A percentile compares a stretch with the other conserved stretches of the same genome.
Conservation (phyloP, 2,888 invertebrate genomes). For the Scrobipalpa costella region DNA sequence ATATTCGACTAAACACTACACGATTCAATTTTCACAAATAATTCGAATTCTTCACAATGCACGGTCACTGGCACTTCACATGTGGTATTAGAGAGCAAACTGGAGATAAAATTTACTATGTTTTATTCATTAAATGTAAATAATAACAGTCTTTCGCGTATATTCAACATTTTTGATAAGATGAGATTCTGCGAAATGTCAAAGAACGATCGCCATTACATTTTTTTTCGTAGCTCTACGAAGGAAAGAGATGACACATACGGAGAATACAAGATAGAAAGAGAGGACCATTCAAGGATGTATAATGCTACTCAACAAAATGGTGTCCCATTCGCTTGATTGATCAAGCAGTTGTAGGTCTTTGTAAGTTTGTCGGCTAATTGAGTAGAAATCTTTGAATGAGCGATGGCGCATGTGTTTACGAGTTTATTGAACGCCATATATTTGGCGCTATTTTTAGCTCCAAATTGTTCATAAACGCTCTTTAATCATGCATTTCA, state of each 20-base stretch:
- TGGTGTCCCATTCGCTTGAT: conserved; percentile 32
- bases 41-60: conserved; percentile 30
- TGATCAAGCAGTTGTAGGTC: conserved; percentile 30
- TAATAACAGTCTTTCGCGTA: conserved; percentile 45
- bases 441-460: conserved; percentile 67
- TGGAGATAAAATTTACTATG: conserved; percentile 41
- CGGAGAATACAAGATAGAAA: conserved; percentile 33
- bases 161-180: conserved; percentile 55
- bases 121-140: conserved; percentile 59
- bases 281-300: conserved; percentile 41
- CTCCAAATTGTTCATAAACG: conserved; percentile 31
- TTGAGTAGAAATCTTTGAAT: conserved; percentile 41
- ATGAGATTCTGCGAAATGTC: conserved; percentile 60
- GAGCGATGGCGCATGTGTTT: conserved; percentile 71
- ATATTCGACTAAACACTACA: conserved; percentile 27
- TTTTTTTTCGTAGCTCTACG: conserved; percentile 49
- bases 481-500: no score
- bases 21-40: conserved; percentile 26
- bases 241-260: conserved; percentile 43
- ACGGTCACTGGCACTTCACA: conserved; percentile 33
- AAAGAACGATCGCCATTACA: conserved; percentile 66
- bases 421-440: conserved; percentile 70
- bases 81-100: conserved; percentile 30
- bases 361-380: conserved; percentile 41
- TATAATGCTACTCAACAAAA: conserved; percentile 47